Conservation (phyloP, 2,797 vertebrate genomes). For the Chelmon rostratus region DNA sequence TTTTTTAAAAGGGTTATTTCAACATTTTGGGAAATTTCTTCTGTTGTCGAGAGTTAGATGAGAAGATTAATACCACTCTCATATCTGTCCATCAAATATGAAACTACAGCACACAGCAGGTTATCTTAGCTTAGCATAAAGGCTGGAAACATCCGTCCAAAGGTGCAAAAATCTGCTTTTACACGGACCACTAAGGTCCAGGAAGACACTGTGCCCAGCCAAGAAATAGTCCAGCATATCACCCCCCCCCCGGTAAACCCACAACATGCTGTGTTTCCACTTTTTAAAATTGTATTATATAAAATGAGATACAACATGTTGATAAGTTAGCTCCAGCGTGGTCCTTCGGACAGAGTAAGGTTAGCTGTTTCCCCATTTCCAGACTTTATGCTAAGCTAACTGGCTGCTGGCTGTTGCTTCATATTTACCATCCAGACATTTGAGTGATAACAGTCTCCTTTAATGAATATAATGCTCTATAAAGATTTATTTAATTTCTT, state of each 20-base stretch:
- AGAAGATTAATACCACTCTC: background rate
- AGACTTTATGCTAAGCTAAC: background rate
- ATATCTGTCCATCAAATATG: too few species aligned
- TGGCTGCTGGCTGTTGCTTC: too few species aligned
- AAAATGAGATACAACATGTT: too few species aligned
- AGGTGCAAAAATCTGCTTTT: background rate
- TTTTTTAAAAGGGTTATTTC: background rate
- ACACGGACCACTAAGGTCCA: background rate
- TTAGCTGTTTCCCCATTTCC: too few species aligned
- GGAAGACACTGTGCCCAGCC: background rate
- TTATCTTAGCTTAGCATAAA: background rate
- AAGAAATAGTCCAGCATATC: too few species aligned
- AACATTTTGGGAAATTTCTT: background rate
- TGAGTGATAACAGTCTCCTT: background rate
- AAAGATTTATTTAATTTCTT: background rate
- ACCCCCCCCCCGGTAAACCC: background rate
- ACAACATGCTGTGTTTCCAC: background rate
- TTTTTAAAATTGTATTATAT: too few species aligned
- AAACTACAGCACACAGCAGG: background rate
- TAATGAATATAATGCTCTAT: background rate
- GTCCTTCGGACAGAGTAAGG: too few species aligned
- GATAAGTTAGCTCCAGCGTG: too few species aligned
- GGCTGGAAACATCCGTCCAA: background rate
- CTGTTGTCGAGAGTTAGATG: background rate
- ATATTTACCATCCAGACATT: background rate